Base-by-base conservation (phyloP, 2,797 vertebrate species). In the Mormyrops attenuatus region DNA sequence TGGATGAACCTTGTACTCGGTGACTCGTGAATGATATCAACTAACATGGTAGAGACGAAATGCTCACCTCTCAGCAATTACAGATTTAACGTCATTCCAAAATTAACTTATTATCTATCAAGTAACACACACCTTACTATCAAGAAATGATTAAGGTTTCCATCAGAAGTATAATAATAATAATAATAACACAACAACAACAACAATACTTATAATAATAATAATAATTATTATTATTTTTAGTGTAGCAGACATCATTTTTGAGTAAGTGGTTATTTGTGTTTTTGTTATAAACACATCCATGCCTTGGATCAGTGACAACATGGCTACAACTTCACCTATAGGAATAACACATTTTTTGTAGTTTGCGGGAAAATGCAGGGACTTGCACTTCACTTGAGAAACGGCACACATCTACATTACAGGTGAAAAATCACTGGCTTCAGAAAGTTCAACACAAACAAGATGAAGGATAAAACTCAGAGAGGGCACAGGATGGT, bases 11-110 rank as follows among this genome's bases (percentile, higher is more conserved):
- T 9, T n/a, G 38, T 20, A 80, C 73, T 47, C 38, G 0, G 73
- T 44, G 73, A 80, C 73, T 80, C 41, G 73, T 80, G 73, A 80
- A n/a, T 80, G 41, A 80, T 44, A 80, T 80, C 73, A 44, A n/a
- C 73, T 80, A 44, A 41, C 73, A 44, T 13, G 41, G 38, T 20
- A 2, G 3, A 80, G 44, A 80, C 5, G 38, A 80, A 44, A n/a
- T 44, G 17, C 7, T 44, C 17, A 80, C 41, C 73, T 44, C 38
- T 44, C 38, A 3, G 38, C 34, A 80, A 44, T 80, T 80, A 69
- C 66, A 41, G 38, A 38, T 80, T 80, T 41, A 80, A 80, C 17
- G 38, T 9, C 73, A n/a, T 44, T 41, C 26, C 41, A n/a, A 44
- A 41, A n/a, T 44, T 3, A 44, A 80, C 34, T 30, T 30, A 30